Evolutionary conservation across 2,113 vertebrate species (phyloP).

Genomic region (Esox niger): DNA sequence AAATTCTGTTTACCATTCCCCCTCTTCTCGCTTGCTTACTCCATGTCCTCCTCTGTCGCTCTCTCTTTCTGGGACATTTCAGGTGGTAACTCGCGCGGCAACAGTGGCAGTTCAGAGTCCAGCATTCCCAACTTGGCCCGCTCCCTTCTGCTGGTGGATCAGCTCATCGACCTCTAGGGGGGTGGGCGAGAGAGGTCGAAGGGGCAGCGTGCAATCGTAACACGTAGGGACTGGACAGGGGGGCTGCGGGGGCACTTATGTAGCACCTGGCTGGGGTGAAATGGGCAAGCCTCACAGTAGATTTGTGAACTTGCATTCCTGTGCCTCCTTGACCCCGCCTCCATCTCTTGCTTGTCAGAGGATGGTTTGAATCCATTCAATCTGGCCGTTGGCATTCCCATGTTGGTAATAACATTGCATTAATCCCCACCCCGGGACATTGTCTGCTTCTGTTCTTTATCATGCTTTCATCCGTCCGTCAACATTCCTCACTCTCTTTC

Average conservation of each 20-base stretch:
- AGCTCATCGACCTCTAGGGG: constrained; percentile 99
- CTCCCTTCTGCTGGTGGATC: constrained; percentile 99
- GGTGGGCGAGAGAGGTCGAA: constrained; percentile 62
- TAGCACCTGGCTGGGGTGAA: constrained; percentile 59
- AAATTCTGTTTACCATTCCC: constrained; percentile 8
- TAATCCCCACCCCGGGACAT: constrained; percentile 29
- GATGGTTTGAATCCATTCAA: constrained; percentile 54
- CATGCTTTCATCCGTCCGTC: constrained; percentile 51
- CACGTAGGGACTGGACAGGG: constrained; percentile 38
- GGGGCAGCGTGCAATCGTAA: constrained; percentile 64
- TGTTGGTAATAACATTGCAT: constrained; percentile 14
- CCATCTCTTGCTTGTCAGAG: constrained; percentile 57
- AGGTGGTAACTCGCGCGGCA: constrained; percentile 99
- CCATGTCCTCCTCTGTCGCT: constrained; percentile 21
- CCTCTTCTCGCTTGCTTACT: constrained; percentile 3
- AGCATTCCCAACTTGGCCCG: constrained; percentile 98
- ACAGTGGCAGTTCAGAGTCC: constrained; percentile 99
- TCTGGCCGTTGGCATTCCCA: constrained; percentile 47
- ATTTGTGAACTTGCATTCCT: constrained; percentile 30
- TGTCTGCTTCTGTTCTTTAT: constrained; percentile 39
- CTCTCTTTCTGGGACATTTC: constrained; percentile 86
- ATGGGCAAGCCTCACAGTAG: constrained; percentile 33
- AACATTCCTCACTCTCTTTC: constrained; percentile 40
- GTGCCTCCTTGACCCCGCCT: constrained; percentile 54
- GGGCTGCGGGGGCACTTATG: constrained; percentile 41